Conservation (phyloP, 2,113 vertebrate genomes). For the Peucedramus taeniatus region DNA sequence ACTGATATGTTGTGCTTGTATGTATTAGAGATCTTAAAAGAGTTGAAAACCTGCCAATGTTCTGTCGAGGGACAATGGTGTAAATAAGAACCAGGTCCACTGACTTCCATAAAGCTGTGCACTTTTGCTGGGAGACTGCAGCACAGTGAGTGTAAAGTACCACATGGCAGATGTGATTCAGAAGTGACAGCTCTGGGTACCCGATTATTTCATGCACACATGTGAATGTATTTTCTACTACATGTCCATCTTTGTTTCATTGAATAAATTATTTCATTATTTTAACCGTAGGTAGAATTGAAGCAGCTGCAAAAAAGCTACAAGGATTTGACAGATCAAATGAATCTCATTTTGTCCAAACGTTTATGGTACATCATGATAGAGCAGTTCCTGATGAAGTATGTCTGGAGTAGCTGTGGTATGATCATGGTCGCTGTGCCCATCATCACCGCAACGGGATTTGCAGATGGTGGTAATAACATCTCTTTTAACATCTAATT, state of each 20-base stretch:
- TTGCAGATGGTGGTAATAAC: conserved; percentile 89
- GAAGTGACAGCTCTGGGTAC: neutral
- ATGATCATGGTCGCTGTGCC: conserved; percentile 97
- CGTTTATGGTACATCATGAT: conserved; percentile 98
- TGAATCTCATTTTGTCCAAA: conserved; percentile 95
- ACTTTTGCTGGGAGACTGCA: neutral
- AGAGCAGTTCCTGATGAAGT: conserved; percentile 99
- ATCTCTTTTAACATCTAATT: neutral
- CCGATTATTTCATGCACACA: accelerated
- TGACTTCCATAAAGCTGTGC: neutral
- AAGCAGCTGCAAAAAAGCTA: conserved; percentile 95
- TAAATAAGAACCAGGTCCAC: neutral
- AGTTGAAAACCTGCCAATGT: neutral
- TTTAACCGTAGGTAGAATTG: conserved; percentile 89
- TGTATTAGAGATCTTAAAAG: neutral
- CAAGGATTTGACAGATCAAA: conserved; percentile 88
- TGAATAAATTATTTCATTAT: neutral
- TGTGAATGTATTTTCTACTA: neutral
- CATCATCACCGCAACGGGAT: conserved; percentile 96
- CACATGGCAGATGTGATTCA: neutral
- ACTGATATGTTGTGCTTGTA: neutral
- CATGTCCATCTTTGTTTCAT: neutral
- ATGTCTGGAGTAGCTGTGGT: conserved; percentile 94
- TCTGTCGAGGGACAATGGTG: accelerated
- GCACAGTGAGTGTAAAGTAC: neutral